Conservation (phyloP, 2,113 vertebrate genomes). For the Sceloporus tristichus region DNA sequence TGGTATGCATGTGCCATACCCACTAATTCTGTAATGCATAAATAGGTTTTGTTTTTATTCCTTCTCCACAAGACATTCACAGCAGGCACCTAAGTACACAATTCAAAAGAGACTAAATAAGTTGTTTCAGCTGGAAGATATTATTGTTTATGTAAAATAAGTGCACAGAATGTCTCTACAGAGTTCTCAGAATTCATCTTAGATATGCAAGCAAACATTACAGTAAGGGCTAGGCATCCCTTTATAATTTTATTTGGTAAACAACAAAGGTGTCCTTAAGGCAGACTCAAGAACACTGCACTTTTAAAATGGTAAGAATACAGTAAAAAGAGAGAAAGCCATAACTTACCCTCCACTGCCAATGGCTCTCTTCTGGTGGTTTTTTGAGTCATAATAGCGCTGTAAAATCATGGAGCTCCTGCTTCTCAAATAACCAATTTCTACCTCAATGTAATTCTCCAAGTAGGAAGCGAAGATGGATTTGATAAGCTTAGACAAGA, state of each 20-base stretch:
- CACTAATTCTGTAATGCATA: not conserved
- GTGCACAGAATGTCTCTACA: not conserved
- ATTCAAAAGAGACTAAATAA: not conserved
- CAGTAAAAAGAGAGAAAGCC: not conserved
- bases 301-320: not conserved
- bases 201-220: not conserved
- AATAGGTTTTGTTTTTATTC: not conserved
- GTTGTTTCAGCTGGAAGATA: not conserved
- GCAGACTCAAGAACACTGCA: too few species aligned
- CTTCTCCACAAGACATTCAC: not conserved
- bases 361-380: conserved; percentile 96
- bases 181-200: not conserved
- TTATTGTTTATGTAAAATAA: not conserved
- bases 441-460: conserved; percentile 98
- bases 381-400: conserved; percentile 98
- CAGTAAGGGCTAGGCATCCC: not conserved
- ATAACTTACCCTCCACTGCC: conserved; percentile 91
- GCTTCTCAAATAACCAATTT: conserved; percentile 93
- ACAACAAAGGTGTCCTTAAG: not conserved
- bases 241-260: not conserved
- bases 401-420: conserved; percentile 95
- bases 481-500: conserved; percentile 98
- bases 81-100: not conserved
- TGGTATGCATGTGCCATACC: not conserved
- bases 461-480: conserved; percentile 97